Evolutionary conservation across 1,140 invertebrate species (phyloP).

Genomic region (Plutomurus gul): DNA sequence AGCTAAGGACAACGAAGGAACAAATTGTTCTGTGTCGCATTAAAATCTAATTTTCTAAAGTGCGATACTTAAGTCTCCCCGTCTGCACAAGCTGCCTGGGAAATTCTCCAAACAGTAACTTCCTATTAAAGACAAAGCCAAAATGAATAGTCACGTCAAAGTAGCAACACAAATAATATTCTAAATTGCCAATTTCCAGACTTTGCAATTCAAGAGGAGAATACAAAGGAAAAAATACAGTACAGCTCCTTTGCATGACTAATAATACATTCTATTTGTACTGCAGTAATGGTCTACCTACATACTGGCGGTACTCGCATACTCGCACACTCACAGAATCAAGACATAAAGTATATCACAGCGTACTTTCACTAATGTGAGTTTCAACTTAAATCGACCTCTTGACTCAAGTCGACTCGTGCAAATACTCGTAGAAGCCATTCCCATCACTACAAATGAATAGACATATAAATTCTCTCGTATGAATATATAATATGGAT

Average conservation of each 20-base stretch:
- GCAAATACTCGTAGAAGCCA: too few relatives aligned
- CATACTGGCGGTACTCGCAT: background rate
- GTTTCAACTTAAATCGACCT: too few relatives aligned
- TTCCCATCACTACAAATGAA: background rate
- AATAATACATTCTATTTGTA: background rate
- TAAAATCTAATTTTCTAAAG: constrained; percentile 29
- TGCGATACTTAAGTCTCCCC: constrained; percentile 8
- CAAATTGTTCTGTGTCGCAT: constrained; percentile 1
- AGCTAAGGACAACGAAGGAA: background rate
- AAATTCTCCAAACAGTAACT: constrained; percentile 19
- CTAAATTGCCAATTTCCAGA: background rate
- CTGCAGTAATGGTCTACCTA: too few relatives aligned
- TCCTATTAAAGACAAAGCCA: constrained; percentile 21
- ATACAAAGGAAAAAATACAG: background rate
- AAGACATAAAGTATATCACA: too few relatives aligned
- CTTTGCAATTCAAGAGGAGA: background rate
- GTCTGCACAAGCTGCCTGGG: background rate
- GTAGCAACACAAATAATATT: constrained; percentile 5
- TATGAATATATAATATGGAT: background rate
- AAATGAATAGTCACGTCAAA: background rate
- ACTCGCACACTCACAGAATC: too few relatives aligned
- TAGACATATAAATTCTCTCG: background rate
- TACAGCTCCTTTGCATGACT: too few relatives aligned
- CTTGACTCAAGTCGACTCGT: too few relatives aligned
- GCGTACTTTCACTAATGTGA: too few relatives aligned